Base-by-base conservation (phyloP, 35 echinoderm and acorn worm species). In the Acanthaster planci region DNA sequence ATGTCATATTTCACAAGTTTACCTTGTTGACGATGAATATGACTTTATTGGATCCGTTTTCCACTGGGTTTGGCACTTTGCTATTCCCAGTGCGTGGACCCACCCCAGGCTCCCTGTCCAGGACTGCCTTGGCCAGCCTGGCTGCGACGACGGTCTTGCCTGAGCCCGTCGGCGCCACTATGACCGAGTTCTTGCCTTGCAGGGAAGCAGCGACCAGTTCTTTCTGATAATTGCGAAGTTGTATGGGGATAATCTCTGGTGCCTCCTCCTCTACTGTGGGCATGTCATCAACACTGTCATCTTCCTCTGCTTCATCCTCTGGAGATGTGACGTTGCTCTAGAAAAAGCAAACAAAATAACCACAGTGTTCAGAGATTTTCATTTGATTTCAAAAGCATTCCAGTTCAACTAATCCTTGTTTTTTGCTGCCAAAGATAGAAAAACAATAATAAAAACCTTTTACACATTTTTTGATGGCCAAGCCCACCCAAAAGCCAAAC, bases 61-160 rank as follows among this genome's bases (percentile, higher is more conserved):
- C 26, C 34, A 72, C 26, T 27, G 9, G 10, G 9, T 30, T 26
- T 47, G 42, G 42, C 26, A 26, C 64, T 72, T 3, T 30, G 23
- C 64, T 26, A 26, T 35, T 54, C 51, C 44, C 50, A 27, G 64
- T 34, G 21, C 55, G 38, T n/a, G 39, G 59, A 10, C 55, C 77
- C 0, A 55, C 84, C 37, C 56, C 80, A 51, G 72, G 22, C 1
- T 40, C 51, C 31, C 19, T 52, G 39, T 57, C 40, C 30, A 95
- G 67, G 76, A 84, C 89, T 0, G 79, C 32, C 54, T 81, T 83
- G 51, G 84, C 81, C 16, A 95, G 77, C 0, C 52, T 76, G 9
- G 60, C 89, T 22, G 89, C 93, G 38, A 92, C 85, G 1, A 60
- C 42, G 4, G 93, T 95, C 77, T 95, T 95, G 7, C 93, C 93